A percentile compares a stretch with the other conserved stretches of the same genome.
These are phyloP conservation scores for Chloropsis hardwickii DNA, from an alignment of 2,113 vertebrate genomes.

Conservation along the genomic window DNA sequence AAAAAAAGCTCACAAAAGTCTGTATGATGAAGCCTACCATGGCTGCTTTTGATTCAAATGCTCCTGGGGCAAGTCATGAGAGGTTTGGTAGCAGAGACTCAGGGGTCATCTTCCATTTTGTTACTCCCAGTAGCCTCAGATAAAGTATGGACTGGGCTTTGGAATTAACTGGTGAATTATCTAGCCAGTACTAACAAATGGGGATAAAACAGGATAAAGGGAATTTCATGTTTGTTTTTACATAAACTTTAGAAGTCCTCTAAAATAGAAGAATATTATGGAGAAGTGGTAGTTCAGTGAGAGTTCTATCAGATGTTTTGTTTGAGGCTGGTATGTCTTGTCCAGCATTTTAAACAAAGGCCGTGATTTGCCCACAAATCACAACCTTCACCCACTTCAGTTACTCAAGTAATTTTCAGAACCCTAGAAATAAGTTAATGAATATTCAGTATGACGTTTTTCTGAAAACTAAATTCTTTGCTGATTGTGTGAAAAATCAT, in stretches of 20 bases:
- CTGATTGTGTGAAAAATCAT: background rate
- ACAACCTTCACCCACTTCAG: background rate
- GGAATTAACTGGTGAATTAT: background rate
- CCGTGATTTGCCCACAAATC: background rate
- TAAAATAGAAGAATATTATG: background rate
- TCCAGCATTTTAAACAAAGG: background rate
- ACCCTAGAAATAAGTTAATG: background rate
- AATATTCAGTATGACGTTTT: background rate
- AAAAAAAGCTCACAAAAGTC: background rate
- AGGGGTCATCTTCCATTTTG: background rate
- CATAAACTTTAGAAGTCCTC: background rate
- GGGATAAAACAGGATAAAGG: background rate
- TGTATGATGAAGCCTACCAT: background rate
- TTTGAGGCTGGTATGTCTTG: background rate
- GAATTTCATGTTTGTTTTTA: background rate
- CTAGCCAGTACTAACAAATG: background rate
- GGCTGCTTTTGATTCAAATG: background rate
- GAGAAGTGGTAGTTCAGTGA: background rate
- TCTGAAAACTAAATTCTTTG: background rate
- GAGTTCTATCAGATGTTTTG: background rate
- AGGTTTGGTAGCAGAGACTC: background rate
- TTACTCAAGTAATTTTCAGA: background rate
- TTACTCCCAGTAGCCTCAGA: background rate
- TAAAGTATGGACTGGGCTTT: background rate
- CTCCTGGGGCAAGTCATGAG: background rate